These are phyloP conservation scores for Malachius bipustulatus DNA, from an alignment of 2,888 invertebrate genomes.

Conservation along the genomic window DNA sequence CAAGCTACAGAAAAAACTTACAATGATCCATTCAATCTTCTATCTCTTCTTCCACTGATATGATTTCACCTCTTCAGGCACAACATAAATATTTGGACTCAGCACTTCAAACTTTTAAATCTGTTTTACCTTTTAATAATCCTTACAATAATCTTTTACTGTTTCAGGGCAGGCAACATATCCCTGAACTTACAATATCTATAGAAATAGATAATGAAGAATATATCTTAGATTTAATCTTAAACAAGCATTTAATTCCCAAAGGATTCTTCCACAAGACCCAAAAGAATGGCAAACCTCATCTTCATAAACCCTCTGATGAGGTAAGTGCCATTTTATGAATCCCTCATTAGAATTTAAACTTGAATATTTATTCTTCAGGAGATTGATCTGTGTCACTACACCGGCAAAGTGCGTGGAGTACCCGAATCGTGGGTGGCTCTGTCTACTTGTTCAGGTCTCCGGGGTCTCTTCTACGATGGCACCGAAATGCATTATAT, in stretches of 20 bases:
- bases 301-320: slow-evolving; percentile 43
- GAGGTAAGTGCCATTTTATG: slow-evolving; percentile 37
- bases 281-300: slow-evolving; percentile 45
- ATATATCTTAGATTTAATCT: slow-evolving; percentile 54
- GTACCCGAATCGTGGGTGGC: slow-evolving; percentile 67
- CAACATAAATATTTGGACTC: no score
- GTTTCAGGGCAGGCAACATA: slow-evolving; percentile 41
- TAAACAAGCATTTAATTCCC: slow-evolving; percentile 61
- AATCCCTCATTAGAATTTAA: no score
- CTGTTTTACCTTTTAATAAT: no score
- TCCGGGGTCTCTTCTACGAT: slow-evolving; percentile 69
- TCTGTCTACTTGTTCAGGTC: slow-evolving; percentile 63
- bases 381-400: slow-evolving; percentile 66
- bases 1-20: no score
- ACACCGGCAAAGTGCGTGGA: slow-evolving; percentile 61
- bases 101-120: no score
- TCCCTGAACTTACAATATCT: slow-evolving; percentile 48
- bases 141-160: no score
- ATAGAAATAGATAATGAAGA: slow-evolving; percentile 55
- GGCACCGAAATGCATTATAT: slow-evolving; percentile 66
- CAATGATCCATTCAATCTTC: no score
- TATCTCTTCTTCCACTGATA: no score
- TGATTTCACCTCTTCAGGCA: no score
- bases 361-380: no score
- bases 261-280: slow-evolving; percentile 52